Evolutionary conservation across 2,797 vertebrate genomes (phyloP).

Genomic region (Pachyuromys duprasi): DNA sequence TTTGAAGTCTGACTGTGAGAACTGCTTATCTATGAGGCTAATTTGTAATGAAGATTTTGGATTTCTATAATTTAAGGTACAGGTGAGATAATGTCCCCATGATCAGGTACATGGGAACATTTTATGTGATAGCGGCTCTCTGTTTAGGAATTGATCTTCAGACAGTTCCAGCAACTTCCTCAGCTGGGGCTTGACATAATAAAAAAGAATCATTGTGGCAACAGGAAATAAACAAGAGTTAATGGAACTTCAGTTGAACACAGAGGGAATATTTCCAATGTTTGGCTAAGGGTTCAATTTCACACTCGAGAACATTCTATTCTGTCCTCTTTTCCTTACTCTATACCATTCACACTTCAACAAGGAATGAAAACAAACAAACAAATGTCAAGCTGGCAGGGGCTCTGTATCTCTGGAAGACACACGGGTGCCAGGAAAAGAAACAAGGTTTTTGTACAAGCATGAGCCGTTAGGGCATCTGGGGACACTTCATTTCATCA

Average conservation of each 20-base stretch:
- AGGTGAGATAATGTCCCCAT: constrained; percentile 48
- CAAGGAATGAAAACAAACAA: not conserved
- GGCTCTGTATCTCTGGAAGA: constrained; percentile 55
- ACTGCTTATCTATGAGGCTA: constrained; percentile 49
- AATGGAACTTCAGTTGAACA: constrained; percentile 70
- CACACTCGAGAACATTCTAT: constrained; percentile 73
- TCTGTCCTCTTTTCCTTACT: not conserved
- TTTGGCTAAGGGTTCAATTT: constrained; percentile 72
- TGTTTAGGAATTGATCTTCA: constrained; percentile 62
- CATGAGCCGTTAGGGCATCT: not conserved
- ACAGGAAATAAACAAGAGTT: constrained; percentile 75
- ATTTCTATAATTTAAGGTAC: constrained; percentile 69
- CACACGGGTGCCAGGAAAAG: constrained; percentile 32
- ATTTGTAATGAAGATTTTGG: constrained; percentile 38
- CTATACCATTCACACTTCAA: constrained; percentile 41
- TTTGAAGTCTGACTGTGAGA: constrained; percentile 47
- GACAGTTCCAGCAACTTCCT: constrained; percentile 62
- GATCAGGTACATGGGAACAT: constrained; percentile 57
- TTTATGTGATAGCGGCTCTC: constrained; percentile 17
- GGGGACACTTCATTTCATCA: constrained; percentile 41
- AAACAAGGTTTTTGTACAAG: constrained; percentile 30
- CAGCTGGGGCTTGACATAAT: constrained; percentile 65
- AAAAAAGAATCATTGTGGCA: constrained; percentile 63
- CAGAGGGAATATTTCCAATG: constrained; percentile 61
- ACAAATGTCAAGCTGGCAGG: not conserved